A percentile compares a stretch with the other conserved stretches of the same genome.
phyloP scores from a whole-genome alignment of 1,140 invertebrate genomes.

The Aphelinus atriplicis region DNA sequence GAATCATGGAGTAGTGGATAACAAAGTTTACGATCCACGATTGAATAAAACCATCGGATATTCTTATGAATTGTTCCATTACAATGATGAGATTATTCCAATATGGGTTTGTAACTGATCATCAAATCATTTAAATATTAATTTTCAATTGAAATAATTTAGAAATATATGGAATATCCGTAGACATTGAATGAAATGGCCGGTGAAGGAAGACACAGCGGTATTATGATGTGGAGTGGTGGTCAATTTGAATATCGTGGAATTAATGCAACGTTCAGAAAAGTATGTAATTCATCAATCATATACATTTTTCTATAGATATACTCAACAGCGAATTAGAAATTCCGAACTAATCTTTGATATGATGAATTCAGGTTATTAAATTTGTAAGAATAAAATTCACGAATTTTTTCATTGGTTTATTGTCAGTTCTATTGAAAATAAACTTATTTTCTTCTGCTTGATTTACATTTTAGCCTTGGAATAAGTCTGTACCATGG shows the following conservation, averaged over 20 bases:
- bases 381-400: no score
- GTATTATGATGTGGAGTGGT: constrained; percentile 74
- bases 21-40: constrained; percentile 71
- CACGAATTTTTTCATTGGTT: no score
- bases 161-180: constrained; percentile 40
- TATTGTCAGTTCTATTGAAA: no score
- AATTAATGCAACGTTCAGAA: constrained; percentile 56
- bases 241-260: constrained; percentile 63
- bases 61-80: constrained; percentile 66
- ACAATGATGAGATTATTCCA: constrained; percentile 66
- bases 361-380: no score
- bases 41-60: constrained; percentile 63
- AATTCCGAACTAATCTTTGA: no score
- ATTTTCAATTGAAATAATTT: background rate
- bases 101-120: constrained; percentile 68
- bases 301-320: no score
- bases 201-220: constrained; percentile 65
- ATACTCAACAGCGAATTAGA: no score
- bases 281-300: constrained; percentile 34
- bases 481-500: constrained; percentile 65
- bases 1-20: constrained; percentile 78
- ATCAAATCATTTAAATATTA: no score
- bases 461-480: constrained; percentile 59
- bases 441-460: no score
- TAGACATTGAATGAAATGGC: constrained; percentile 69